Evolutionary conservation across 2,797 vertebrate genomes (phyloP), one percentile per base, ranked within the genome.

Genomic region (Sebastes reedi): DNA sequence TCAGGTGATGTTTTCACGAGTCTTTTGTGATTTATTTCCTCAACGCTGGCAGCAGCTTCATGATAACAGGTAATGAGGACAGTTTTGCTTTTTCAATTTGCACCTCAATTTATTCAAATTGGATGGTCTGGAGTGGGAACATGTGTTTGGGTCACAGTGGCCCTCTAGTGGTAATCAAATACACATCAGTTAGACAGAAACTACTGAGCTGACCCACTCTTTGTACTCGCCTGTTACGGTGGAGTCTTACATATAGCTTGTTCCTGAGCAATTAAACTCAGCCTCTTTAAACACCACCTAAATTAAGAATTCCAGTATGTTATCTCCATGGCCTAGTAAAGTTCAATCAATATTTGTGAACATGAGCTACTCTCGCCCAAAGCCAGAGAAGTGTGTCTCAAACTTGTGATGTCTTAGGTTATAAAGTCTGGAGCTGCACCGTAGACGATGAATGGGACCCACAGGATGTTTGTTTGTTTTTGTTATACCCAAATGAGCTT

Each of bases 131-230:
- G 8, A 29, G 36, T 67, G 68, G 75, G 42, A 72, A 72, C 6
- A 14, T 14, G 14, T 62, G 25, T 81, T 70, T 81, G 70, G 67
- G 54, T 81, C 56, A 69, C 50, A 75, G 70, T 59, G 82, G 59
- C 84, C 77, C 66, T 62, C 58, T 67, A 65, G 82, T 81, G 88
- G 78, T 60, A 8, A 55, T 65, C 8, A 55, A 22, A 34, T 32
- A 36, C 75, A 59, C 34, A 32, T 62, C 67, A 39, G 29, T 55
- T 20, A 34, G n/a, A 36, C 29, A 27, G 5, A 73, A 46, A 46
- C 16, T 46, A 0, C 14, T 18, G 42, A 36, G 62, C 29, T 32
- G 64, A 46, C 46, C 42, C 52, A 7, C 22, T 66, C 42, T 69
- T 74, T 27, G 30, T 42, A 18, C 42, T 64, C 5, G 1, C 16